Conservation (phyloP, 2,113 vertebrate genomes). For the Felis catus region F.catus_Fca126_mat1.0 CM031420.1:40796501-40797000, state of each 20-base stretch:
- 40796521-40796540: not conserved
- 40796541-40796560: not conserved
- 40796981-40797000: not conserved
- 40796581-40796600: fast-evolving
- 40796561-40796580: not conserved
- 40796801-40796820: not conserved
- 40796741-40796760: not conserved
- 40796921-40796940: not conserved
- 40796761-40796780: not conserved
- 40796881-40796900: not conserved
- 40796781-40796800: not conserved
- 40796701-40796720: not conserved
- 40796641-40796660: not conserved
- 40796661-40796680: not conserved
- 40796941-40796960: not conserved
- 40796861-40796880: not conserved
- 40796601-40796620: fast-evolving
- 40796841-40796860: not conserved
- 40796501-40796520: not conserved
- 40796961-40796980: not conserved
- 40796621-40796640: not conserved
- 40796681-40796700: not conserved
- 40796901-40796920: not conserved
- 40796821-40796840: not conserved
- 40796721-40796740: not conserved